Base-by-base conservation (phyloP, 2,797 vertebrate genomes). In the Pitangus sulphuratus region DNA sequence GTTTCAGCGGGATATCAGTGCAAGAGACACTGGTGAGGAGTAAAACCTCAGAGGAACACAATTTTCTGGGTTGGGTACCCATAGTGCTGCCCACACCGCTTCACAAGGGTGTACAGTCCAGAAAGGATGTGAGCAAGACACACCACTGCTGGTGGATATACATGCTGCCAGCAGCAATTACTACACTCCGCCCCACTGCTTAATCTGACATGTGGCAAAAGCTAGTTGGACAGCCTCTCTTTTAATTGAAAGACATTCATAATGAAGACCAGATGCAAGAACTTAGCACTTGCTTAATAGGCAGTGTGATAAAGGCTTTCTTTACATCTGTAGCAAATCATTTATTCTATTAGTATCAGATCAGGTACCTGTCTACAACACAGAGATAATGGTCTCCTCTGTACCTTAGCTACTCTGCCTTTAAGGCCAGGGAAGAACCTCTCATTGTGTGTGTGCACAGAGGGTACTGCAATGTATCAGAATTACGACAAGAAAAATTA, bases 401-500 rank as follows among this genome's bases (percentile, higher is more conserved):
- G 44, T 33, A 77, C 26, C 37, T 74, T 17, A 66, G 50, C 33
- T 82, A 48, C 25, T 58, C 66, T 56, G 30, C 31, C n/a, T 48
- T 22, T 31, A 70, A 89, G n/a, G 22, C 54, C 65, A 54, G 18
- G 15, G 31, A 12, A 85, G 11, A 25, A 33, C 9, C 24, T 58
- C 45, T 89, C 40, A 58, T 60, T 85, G 72, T 68, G 28, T 83
- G 45, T 15, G 8, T n/a, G 35, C 61, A 69, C 80, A 91, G 92
- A 58, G 65, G 71, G 18, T 80, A 76, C 35, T 39, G 39, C 42
- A 78, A 47, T 31, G n/a, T 78, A 66, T 64, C 82, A 87, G 84
- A 91, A 92, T 50, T 74, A 57, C 21, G 70, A 70, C 22, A 76
- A n/a, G 80, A 87, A 94, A 94, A 93, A 89, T 76, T 26, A 89